Base-by-base conservation (phyloP, 1,140 invertebrate species). In the Trinorchestia longiramus region DNA sequence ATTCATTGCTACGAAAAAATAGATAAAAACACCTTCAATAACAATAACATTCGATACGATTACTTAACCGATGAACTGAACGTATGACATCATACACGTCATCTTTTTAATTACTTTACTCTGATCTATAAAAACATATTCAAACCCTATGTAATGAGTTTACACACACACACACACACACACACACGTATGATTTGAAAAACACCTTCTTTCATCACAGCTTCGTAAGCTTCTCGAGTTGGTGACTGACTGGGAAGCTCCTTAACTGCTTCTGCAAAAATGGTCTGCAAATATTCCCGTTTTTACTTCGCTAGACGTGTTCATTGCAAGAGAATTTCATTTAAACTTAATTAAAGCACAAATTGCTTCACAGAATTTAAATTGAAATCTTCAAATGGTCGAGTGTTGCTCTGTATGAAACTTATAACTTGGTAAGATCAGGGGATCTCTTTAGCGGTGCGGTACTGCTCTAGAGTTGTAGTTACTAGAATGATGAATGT, bases 321-420 rank as follows among this genome's bases (percentile, higher is more conserved):
- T 44, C 92, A 45, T 40, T 4, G 92, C 43, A 11, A 47, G 43
- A 40, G 43, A 94, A 94, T 94, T 94, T 94, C 92, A 94, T 94
- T 47, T 23, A 43, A 94, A 45, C 92, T 94, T 94, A 94, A 92
- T 92, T 92, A 43, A 43, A n/a, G 41, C 44, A 23, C 92, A 47
- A 94, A 94, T 94, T 94, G 40, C 92, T 45, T 8, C 44, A 3
- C 36, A 47, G 92, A 94, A 94, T 47, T 94, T 94, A 45, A 45
- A 94, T 94, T 43, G 92, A 19, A 47, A 90, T 43, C 43, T 90
- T 90, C 36, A 43, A 41, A 41, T 41, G 88, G 8, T 90, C 88
- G 41, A 42, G 88, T 90, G 88, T 19, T 17, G 41, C 43, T 41
- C 88, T 11, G 88, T 42, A 77, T 77, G 62, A 36, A 77, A 77